Base-by-base conservation (phyloP, 2,797 vertebrate species). In the Acipenser transmontanus region DNA sequence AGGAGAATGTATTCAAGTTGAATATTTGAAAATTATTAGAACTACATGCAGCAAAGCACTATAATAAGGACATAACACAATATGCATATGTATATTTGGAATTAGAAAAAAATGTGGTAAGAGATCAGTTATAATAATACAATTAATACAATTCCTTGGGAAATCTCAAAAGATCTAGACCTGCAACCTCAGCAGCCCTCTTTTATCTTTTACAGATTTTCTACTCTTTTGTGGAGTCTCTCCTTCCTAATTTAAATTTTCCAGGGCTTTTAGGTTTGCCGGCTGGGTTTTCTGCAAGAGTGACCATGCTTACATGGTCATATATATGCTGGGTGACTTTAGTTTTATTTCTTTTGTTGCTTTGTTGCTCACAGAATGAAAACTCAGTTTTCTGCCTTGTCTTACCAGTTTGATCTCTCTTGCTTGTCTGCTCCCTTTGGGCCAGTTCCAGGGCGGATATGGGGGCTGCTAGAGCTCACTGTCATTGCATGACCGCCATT, bases 221-320 rank as follows among this genome's bases (percentile, higher is more conserved):
- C 7, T 63, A 74, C 83, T 87, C 89, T 88, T 81, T 88, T 92
- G 85, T 87, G 78, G 73, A 75, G 69, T 68, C 81, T 64, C 68
- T 80, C 81, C 78, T 84, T 78, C 75, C 85, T 89, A 80, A 95
- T 95, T 95, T 94, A 87, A 93, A 95, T 94, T 93, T 94, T 80
- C 78, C 78, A 75, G 81, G 81, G 78, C 83, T 87, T 84, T 83
- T 78, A 80, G 76, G 49, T 67, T 85, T 91, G 88, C 91, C 88
- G 92, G 92, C 91, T 94, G 86, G 90, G 90, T 93, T 96, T 97
- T 96, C 93, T 95, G 94, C 94, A 95, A 95, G 94, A 94, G 89
- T 94, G 90, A 82, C 87, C 88, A 88, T 88, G 90, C 93, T 87
- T 92, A 81, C 72, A 80, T 86, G 84, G 84, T 80, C 83, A 79